Base-by-base conservation (phyloP, 1,140 invertebrate species). In the Trachymyrmex septentrionalis region DNA sequence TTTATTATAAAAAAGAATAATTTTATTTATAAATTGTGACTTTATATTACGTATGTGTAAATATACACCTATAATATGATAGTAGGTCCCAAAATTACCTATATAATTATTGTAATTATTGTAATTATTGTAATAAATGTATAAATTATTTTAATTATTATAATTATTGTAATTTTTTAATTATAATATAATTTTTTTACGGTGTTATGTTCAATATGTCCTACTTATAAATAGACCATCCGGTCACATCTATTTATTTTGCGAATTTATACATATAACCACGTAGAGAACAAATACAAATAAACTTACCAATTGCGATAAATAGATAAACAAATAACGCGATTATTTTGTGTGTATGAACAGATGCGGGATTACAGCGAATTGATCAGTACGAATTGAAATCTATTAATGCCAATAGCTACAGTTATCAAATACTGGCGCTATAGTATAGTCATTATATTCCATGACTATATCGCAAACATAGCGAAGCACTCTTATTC, bases 331-430 rank as follows among this genome's bases (percentile, higher is more conserved):
- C 24, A 64, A 27, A 66, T 21, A 53, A 24, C 21, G 27, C 27
- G 10, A 44, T 44, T 44, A 9, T 44, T 44, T 44, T 44, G 38
- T 64, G 2, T 44, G 38, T 30, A 4, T 64, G 38, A 5, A 30
- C 14, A 61, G 24, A 48, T 48, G 2, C 38, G 38, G 19, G 27
- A 48, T 63, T 61, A 44, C 34, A 30, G 0, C 9, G 10, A 80
- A 24, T 38, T 80, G 55, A 77, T 44, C 16, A 50, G 12, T 81
- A 69, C n/a, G 9, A 77, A 77, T 12, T 14, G 30, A 73, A 67
- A 67, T 67, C 27, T 66, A 50, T 66, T 38, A 19, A 24, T 19
- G 30, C 1, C 30, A 38, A 24, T 50, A 55, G 16, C 27, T 69
- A 38, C 27, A 12, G 6, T 69, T 38, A 38, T 55, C 50, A 50